Evolutionary conservation across 2,888 invertebrate genomes (phyloP).

Genomic region (Hecatera dysodea): DNA sequence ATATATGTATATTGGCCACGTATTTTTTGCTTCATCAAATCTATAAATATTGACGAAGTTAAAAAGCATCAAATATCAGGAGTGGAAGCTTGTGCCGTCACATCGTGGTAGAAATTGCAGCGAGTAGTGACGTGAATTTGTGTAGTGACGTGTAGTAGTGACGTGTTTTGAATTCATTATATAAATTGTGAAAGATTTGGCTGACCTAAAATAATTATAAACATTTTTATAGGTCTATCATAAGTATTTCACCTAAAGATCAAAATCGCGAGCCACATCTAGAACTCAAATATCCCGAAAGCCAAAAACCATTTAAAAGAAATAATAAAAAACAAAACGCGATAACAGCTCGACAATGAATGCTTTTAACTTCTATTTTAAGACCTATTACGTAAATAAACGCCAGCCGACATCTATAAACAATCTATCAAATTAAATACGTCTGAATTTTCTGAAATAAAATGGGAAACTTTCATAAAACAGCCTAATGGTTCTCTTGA

Average conservation of each 20-base stretch:
- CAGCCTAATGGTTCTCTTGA: conserved; percentile 42
- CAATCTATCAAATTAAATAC: conserved; percentile 53
- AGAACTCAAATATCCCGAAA: conserved; percentile 1
- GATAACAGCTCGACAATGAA: conserved; percentile 36
- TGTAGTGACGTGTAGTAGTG: too few species aligned
- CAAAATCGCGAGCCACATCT: not conserved
- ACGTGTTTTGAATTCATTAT: too few species aligned
- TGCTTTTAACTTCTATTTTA: conserved; percentile 52
- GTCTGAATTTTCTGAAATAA: conserved; percentile 12
- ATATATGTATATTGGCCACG: too few species aligned
- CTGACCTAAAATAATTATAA: too few species aligned
- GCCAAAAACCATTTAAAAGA: not conserved
- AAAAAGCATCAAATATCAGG: too few species aligned
- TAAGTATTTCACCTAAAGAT: not conserved
- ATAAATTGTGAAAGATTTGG: too few species aligned
- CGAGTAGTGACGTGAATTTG: too few species aligned
- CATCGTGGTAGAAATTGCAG: too few species aligned
- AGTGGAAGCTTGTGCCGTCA: too few species aligned
- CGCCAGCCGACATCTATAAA: conserved; percentile 32
- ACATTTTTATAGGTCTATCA: too few species aligned
- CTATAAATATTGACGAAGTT: too few species aligned
- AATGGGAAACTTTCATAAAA: conserved; percentile 27
- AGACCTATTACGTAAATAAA: conserved; percentile 35
- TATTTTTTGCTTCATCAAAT: too few species aligned
- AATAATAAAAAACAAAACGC: conserved; percentile 17